phyloP scores from a whole-genome alignment of 1,140 invertebrate species.

The Apis florea region DNA sequence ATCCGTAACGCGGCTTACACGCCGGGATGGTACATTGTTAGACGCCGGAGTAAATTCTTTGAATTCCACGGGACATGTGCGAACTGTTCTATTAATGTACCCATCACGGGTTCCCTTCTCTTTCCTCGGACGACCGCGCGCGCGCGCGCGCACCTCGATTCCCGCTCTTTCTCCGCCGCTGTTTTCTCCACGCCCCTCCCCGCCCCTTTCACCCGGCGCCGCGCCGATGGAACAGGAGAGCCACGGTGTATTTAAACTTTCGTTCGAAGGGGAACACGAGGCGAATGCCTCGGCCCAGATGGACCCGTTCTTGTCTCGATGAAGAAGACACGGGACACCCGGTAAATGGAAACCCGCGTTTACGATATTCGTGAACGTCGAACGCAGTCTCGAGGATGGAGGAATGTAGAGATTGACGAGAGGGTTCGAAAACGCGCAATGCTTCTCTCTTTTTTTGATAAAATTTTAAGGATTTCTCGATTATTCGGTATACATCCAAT shows the following conservation, averaged over 20 bases:
- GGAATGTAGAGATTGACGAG: constrained; percentile 5
- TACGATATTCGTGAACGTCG: constrained; percentile 1
- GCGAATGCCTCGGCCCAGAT: constrained; percentile 37
- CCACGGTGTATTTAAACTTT: constrained; percentile 57
- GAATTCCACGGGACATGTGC: constrained; percentile 66
- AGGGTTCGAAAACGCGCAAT: neutral
- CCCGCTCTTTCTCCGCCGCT: constrained; percentile 32
- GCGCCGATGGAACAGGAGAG: constrained; percentile 10
- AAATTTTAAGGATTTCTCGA: no score
- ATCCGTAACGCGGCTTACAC: constrained; percentile 41
- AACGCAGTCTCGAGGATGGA: neutral
- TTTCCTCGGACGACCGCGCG: neutral
- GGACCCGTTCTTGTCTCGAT: constrained; percentile 39
- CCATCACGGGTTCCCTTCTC: constrained; percentile 51
- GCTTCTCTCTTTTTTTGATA: no score
- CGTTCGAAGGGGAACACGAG: constrained; percentile 50
- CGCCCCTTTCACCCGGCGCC: neutral
- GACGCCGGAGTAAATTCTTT: constrained; percentile 61
- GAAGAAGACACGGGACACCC: constrained; percentile 45
- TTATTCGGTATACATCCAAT: no score
- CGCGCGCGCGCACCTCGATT: constrained; percentile 19
- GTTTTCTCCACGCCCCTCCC: constrained; percentile 1
- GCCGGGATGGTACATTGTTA: constrained; percentile 53
- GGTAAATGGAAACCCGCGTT: constrained; percentile 35
- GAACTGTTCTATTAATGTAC: constrained; percentile 70